Percentiles rank a stretch among this genome's conserved stretches.
Evolutionary conservation across 1,140 invertebrate genomes (phyloP).

Genomic region (Proales similis): DNA sequence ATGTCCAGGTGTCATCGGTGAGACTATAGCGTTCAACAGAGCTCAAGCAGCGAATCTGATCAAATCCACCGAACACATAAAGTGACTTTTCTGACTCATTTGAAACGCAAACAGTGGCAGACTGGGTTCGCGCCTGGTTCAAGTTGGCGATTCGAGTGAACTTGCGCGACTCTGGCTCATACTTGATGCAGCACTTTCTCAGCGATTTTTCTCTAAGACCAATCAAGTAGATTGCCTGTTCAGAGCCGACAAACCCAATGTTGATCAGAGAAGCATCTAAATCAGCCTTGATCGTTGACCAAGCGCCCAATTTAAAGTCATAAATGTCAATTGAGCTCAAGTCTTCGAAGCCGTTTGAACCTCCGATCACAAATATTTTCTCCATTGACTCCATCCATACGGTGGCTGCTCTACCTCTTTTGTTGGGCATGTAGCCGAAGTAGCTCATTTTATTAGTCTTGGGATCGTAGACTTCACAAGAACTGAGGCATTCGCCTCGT

Average conservation of each 20-base stretch:
- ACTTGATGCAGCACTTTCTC: slow-evolving; percentile 11
- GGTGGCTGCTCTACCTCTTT: slow-evolving; percentile 59
- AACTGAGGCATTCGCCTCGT: slow-evolving; percentile 69
- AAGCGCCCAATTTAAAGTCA: slow-evolving; percentile 14
- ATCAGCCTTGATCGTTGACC: slow-evolving; percentile 11
- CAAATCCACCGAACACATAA: slow-evolving; percentile 36
- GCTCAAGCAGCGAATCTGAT: slow-evolving; percentile 15
- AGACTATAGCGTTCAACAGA: slow-evolving; percentile 30
- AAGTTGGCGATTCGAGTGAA: slow-evolving; percentile 6
- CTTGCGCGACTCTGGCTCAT: slow-evolving; percentile 15
- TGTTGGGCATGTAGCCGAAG: slow-evolving; percentile 63
- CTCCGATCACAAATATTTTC: slow-evolving; percentile 37
- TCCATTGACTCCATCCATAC: slow-evolving; percentile 4
- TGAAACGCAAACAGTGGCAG: not conserved
- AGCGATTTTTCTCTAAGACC: slow-evolving; percentile 17
- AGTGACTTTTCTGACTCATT: not conserved
- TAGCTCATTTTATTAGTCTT: slow-evolving; percentile 63
- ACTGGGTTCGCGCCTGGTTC: slow-evolving; percentile 18
- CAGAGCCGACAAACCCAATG: slow-evolving; percentile 18
- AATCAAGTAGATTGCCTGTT: slow-evolving; percentile 24
- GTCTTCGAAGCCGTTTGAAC: slow-evolving; percentile 32
- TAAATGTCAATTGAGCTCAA: slow-evolving; percentile 19
- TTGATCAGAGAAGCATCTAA: slow-evolving; percentile 27
- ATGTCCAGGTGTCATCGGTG: not conserved
- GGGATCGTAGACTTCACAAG: slow-evolving; percentile 67